Evolutionary conservation across 2,113 vertebrate species (phyloP).

Genomic region (Oxyura jamaicensis): DNA sequence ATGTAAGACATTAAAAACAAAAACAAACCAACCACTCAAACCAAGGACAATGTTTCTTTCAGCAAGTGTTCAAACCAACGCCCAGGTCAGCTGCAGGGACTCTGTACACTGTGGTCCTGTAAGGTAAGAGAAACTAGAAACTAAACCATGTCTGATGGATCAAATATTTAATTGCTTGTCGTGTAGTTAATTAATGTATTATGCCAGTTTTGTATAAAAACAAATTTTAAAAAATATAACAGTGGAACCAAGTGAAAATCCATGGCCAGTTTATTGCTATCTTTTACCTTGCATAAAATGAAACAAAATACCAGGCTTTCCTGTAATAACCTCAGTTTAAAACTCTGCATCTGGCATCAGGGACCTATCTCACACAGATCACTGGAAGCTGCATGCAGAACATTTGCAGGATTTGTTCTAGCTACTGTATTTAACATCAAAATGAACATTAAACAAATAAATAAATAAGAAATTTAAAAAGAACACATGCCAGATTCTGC

Average conservation of each 20-base stretch:
- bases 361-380: neutral
- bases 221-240: neutral
- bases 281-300: neutral
- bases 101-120: neutral
- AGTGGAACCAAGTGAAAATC: neutral
- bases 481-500: too few relatives aligned
- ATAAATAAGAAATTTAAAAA: neutral
- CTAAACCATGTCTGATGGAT: neutral
- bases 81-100: neutral
- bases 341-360: neutral
- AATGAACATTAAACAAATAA: neutral
- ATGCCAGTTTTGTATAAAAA: neutral
- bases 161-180: neutral
- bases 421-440: neutral
- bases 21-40: neutral
- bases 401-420: neutral
- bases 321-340: neutral
- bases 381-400: neutral
- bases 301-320: neutral
- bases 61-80: neutral
- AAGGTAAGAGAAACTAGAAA: neutral
- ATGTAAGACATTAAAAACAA: neutral
- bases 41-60: neutral
- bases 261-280: neutral
- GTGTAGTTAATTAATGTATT: neutral